Percentiles rank a stretch among this genome's conserved stretches.
Evolutionary conservation across 2,888 invertebrate genomes (phyloP).

Genomic region (Herminia tarsipennalis): DNA sequence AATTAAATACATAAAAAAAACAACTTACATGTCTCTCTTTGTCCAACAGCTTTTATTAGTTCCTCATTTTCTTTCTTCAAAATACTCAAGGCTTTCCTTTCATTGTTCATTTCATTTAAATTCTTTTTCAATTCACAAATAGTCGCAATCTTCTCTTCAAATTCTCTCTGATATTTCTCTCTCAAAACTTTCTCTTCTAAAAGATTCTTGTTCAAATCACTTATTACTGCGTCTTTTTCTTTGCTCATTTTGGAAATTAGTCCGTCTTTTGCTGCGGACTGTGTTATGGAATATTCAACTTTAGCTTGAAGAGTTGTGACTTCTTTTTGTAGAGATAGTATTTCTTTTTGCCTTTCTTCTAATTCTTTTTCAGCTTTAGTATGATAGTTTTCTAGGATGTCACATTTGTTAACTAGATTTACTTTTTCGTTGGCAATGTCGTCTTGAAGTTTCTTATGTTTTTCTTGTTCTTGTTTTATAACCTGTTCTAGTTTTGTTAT

Average conservation of each 20-base stretch:
- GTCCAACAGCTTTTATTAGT: constrained; percentile 57
- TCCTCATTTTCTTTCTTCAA: constrained; percentile 63
- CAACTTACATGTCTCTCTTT: constrained; percentile 68
- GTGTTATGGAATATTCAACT: constrained; percentile 42
- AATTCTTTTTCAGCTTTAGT: constrained; percentile 59
- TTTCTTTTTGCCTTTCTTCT: constrained; percentile 55
- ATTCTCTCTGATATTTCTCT: constrained; percentile 48
- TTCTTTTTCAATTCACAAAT: constrained; percentile 47
- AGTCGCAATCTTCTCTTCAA: constrained; percentile 39
- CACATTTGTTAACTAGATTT: constrained; percentile 54
- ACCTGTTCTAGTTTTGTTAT: constrained; percentile 54
- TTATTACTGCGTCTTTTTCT: constrained; percentile 38
- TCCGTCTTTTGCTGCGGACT: constrained; percentile 46
- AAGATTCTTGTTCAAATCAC: constrained; percentile 55
- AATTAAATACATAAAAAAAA: neutral
- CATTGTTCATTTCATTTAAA: constrained; percentile 45
- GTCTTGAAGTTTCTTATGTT: constrained; percentile 48
- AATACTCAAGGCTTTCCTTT: constrained; percentile 47
- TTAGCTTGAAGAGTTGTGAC: constrained; percentile 38
- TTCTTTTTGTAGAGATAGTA: constrained; percentile 46
- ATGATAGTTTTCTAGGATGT: constrained; percentile 59
- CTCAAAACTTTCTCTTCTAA: constrained; percentile 50
- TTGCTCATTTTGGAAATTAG: constrained; percentile 40
- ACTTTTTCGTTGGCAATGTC: constrained; percentile 52
- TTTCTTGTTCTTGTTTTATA: constrained; percentile 50